Percentiles rank a stretch among this genome's conserved stretches.
phyloP scores from a whole-genome alignment of 1,140 invertebrate species.

The Drusus annulatus region DNA sequence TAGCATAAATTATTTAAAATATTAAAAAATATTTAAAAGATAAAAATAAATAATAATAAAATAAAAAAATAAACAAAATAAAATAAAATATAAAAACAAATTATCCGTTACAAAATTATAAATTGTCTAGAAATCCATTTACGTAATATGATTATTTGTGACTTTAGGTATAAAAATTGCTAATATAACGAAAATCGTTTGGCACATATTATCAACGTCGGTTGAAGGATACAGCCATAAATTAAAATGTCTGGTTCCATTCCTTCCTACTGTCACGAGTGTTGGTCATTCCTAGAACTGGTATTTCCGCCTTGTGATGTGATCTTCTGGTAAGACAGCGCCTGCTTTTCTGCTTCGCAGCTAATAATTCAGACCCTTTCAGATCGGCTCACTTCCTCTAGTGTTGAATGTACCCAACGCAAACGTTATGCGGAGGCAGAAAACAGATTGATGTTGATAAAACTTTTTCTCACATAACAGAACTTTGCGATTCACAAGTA shows the following conservation, averaged over 20 bases:
- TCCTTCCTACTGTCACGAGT: neutral
- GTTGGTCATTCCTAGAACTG: neutral
- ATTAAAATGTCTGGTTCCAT: constrained; percentile 4
- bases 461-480: no score
- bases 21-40: no score
- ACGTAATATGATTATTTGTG: no score
- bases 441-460: no score
- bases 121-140: no score
- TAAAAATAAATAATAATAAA: no score
- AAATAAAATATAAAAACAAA: no score
- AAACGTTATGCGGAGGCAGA: no score
- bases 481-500: no score
- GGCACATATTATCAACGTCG: neutral
- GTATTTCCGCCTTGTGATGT: neutral
- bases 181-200: neutral
- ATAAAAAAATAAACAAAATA: no score
- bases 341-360: neutral
- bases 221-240: constrained; percentile 3
- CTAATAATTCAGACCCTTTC: neutral
- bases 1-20: no score
- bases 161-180: neutral
- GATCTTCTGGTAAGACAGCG: neutral
- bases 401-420: neutral
- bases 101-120: no score
- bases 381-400: neutral